phyloP scores from a whole-genome alignment of 2,113 vertebrate species.

The Acrocephalus kingi region DNA sequence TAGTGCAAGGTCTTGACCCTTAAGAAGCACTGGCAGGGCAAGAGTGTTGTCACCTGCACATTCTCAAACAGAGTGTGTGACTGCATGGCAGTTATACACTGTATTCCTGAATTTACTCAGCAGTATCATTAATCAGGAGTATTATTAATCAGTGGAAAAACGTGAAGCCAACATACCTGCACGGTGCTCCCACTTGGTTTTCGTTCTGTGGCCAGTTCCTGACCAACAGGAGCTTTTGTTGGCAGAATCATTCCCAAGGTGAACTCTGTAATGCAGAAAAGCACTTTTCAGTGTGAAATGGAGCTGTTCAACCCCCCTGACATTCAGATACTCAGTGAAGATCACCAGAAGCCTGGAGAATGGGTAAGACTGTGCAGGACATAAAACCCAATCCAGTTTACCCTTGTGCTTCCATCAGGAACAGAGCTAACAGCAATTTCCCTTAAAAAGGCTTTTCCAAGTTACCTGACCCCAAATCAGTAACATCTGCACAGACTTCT shows the following conservation, averaged over 20 bases:
- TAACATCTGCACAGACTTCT: not conserved
- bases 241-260: slow-evolving; percentile 75
- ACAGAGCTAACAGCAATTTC: not conserved
- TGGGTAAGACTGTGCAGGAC: not conserved
- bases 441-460: not conserved
- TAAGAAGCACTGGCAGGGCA: not conserved
- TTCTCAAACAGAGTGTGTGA: not conserved
- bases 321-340: not conserved
- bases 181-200: not conserved
- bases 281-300: not conserved
- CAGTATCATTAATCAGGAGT: not conserved
- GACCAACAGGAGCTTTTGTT: slow-evolving; percentile 42
- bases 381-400: not conserved
- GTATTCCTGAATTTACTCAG: not conserved
- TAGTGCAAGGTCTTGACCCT: too few species aligned
- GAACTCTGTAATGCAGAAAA: slow-evolving; percentile 64
- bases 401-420: fast-evolving
- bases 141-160: not conserved
- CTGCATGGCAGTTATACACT: fast-evolving
- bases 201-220: slow-evolving; percentile 18
- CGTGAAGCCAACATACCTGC: slow-evolving; percentile 17
- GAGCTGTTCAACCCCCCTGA: not conserved
- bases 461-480: not conserved
- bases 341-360: not conserved
- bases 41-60: not conserved